These are phyloP conservation scores for Columba guinea DNA, from an alignment of 2,797 vertebrate genomes.

Conservation along the genomic window DNA sequence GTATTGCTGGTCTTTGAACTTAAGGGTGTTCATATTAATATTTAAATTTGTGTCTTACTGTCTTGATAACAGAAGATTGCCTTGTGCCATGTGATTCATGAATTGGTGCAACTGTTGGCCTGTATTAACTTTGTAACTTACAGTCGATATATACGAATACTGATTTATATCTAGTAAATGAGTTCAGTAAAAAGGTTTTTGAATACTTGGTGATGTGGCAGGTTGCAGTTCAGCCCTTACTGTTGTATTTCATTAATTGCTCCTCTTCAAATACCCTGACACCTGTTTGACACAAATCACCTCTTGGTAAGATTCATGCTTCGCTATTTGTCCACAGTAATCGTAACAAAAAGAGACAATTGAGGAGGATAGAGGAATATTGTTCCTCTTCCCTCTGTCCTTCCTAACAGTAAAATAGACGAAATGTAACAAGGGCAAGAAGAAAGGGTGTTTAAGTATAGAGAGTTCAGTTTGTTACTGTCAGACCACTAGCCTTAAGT, in stretches of 20 bases:
- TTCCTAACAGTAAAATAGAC: background rate
- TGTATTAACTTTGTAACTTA: background rate
- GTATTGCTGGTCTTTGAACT: background rate
- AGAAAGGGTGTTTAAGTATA: background rate
- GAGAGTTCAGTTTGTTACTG: background rate
- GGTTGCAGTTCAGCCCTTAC: background rate
- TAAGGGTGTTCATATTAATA: background rate
- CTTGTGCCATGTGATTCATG: background rate
- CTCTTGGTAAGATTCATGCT: background rate
- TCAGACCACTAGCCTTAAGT: background rate
- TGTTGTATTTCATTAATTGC: background rate
- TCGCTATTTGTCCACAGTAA: background rate
- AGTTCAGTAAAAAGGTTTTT: background rate
- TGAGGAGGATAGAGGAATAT: background rate
- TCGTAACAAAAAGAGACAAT: background rate
- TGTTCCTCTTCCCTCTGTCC: background rate
- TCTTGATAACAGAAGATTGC: background rate
- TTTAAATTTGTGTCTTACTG: background rate
- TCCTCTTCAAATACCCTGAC: background rate
- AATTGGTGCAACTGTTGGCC: background rate
- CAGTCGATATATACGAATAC: rapidly evolving
- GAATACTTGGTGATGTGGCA: background rate
- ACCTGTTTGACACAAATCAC: background rate
- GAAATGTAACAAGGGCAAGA: background rate
- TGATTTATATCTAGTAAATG: background rate